Conservation (phyloP, 2,888 invertebrate genomes). For the Mythimna albipuncta region DNA sequence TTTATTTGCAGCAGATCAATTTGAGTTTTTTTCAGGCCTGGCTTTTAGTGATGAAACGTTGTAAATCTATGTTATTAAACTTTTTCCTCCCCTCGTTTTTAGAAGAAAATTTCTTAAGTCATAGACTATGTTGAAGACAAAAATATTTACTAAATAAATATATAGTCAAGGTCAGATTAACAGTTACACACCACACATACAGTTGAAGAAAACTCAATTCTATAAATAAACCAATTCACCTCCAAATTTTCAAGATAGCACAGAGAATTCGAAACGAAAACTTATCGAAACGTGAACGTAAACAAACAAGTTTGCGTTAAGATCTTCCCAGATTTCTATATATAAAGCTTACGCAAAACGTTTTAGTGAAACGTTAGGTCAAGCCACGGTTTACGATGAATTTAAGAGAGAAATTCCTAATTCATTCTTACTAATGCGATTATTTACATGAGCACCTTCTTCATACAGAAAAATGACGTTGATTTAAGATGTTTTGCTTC, state of each 20-base stretch:
- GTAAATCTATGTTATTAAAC: too few species aligned
- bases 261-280: conserved; percentile 41
- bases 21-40: too few species aligned
- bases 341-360: conserved; percentile 64
- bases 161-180: not conserved
- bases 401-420: conserved; percentile 12
- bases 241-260: conserved; percentile 37
- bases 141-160: too few species aligned
- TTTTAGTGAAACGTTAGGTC: conserved; percentile 33
- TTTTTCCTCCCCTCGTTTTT: too few species aligned
- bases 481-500: not conserved
- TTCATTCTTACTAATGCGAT: not conserved
- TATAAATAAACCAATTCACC: conserved; percentile 49
- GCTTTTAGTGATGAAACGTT: too few species aligned
- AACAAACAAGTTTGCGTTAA: conserved; percentile 58
- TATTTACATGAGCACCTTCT: not conserved
- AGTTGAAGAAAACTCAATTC: not conserved
- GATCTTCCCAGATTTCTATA: conserved; percentile 65
- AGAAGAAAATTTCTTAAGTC: too few species aligned
- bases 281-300: conserved; percentile 48
- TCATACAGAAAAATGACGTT: not conserved
- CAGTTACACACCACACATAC: too few species aligned
- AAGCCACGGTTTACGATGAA: conserved; percentile 37
- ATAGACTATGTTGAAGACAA: not conserved
- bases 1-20: too few species aligned